Evolutionary conservation across 2,113 vertebrate species (phyloP), one percentile per base, ranked within the genome.

Genomic region (Seriola quinqueradiata): DNA sequence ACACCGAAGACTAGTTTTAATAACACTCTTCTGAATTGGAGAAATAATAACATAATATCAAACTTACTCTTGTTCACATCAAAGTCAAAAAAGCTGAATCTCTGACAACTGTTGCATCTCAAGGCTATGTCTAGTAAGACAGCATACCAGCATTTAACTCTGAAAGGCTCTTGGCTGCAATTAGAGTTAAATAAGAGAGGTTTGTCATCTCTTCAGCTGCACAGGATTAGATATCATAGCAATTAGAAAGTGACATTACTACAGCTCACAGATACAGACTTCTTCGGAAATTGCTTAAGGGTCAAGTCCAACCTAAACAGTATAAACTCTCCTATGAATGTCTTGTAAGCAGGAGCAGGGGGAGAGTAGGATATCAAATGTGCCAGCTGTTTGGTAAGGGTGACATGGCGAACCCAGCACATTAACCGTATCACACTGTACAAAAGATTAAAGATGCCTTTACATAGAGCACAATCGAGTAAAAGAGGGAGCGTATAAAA

Each of bases 401-500:
- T 52, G 64, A 70, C 64, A 54, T 4, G 8, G 42, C 3, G 19
- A 74, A 46, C 19, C 38, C 16, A 38, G 52, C 42, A 17, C 46
- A 38, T 3, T 44, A 63, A 58, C 48, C 76, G 50, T 19, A 68
- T 23, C 55, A 21, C n/a, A 58, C n/a, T 52, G 44, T 52, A 21
- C 14, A 46, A 36, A 64, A 63, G 28, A 65, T 14, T 11, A 21
- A 46, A 57, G 70, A 69, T 13, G 46, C 40, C 68, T 73, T 78
- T 85, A 74, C 79, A 82, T 55, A 55, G 57, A 57, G 42, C 58
- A 42, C 32, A 76, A 65, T 46, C 16, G 28, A 61, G 67, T 66
- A 13, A 73, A 65, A 66, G 46, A 66, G 54, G 72, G 52, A 70
- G 64, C 14, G 16, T 28, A 23, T 48, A 67, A 81, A 87, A 84